These are phyloP conservation scores for Gibbula magus DNA, from an alignment of 2,888 invertebrate species.

Conservation along the genomic window DNA sequence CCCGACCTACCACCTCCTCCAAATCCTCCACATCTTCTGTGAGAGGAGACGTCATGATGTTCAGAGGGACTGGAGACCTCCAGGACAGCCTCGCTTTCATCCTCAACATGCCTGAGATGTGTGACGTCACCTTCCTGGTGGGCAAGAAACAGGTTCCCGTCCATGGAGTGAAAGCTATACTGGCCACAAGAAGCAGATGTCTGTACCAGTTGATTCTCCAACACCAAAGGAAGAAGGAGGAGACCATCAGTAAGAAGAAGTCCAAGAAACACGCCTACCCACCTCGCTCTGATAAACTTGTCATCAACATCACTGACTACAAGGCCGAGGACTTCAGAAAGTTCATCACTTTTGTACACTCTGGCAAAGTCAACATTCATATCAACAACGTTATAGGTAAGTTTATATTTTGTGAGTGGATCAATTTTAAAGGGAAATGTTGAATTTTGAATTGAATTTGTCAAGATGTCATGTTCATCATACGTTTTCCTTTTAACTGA, in stretches of 20 bases:
- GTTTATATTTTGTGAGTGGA: not conserved
- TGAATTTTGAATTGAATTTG: too few relatives aligned
- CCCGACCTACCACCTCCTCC: not conserved
- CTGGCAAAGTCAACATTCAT: not conserved
- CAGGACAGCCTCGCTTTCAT: not conserved
- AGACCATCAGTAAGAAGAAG: not conserved
- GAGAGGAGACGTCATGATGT: not conserved
- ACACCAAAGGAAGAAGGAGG: not conserved
- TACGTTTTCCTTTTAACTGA: too few relatives aligned
- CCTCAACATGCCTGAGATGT: not conserved
- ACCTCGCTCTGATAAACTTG: not conserved
- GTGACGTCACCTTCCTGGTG: not conserved
- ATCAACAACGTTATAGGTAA: not conserved
- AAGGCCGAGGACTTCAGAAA: not conserved
- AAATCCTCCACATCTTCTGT: not conserved
- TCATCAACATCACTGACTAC: constrained; percentile 4
- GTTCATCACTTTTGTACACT: constrained; percentile 18
- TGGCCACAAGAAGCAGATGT: not conserved
- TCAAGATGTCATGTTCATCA: too few relatives aligned
- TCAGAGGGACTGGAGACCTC: not conserved
- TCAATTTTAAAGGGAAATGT: too few relatives aligned
- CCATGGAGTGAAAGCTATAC: not conserved
- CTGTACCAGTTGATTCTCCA: constrained; percentile 13
- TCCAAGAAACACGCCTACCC: constrained; percentile 2
- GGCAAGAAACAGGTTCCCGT: not conserved